Conservation (phyloP, 2,797 vertebrate species). For the Monodelphis domestica region DNA sequence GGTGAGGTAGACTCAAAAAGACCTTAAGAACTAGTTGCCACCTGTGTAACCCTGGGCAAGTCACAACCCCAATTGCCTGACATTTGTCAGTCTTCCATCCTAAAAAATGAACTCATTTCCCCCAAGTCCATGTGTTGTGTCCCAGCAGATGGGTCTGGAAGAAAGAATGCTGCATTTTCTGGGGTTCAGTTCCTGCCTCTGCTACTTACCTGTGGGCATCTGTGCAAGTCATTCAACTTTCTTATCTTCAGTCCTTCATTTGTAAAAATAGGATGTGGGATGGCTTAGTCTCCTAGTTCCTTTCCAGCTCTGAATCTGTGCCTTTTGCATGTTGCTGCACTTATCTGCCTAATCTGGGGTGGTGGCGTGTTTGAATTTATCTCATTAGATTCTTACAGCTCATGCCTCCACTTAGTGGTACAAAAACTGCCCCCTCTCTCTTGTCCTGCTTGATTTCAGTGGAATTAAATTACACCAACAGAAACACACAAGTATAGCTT, state of each 20-base stretch:
- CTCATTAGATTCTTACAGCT: not conserved
- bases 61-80: too few relatives aligned
- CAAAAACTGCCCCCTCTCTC: not conserved
- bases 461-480: not conserved
- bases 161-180: not conserved
- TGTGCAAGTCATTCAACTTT: not conserved
- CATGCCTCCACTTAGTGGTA: not conserved
- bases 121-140: not conserved
- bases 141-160: not conserved
- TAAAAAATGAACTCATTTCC: too few relatives aligned
- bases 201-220: not conserved
- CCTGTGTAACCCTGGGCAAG: too few relatives aligned
- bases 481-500: not conserved
- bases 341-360: not conserved
- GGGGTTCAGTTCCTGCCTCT: not conserved
- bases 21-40: not conserved
- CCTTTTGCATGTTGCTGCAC: not conserved
- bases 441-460: not conserved
- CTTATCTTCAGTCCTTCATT: not conserved
- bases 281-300: not conserved
- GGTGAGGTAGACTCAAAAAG: not conserved
- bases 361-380: not conserved
- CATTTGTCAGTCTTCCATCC: too few relatives aligned
- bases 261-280: not conserved
- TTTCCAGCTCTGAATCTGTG: not conserved